phyloP scores from a whole-genome alignment of 2,113 vertebrate species.

The Eptesicus fuscus region DNA sequence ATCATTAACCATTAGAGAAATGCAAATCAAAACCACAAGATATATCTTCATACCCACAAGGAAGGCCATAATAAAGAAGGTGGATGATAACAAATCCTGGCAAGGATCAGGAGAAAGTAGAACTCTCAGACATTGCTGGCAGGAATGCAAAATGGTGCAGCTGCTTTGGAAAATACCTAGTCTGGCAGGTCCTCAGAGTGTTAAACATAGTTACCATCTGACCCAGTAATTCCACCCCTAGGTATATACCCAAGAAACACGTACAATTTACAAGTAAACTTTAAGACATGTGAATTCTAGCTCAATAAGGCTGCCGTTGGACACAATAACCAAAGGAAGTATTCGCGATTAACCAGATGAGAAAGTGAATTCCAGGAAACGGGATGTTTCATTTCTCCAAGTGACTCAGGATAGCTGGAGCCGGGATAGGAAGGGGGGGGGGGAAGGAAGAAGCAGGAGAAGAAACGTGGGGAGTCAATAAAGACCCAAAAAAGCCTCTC shows the following conservation, averaged over 20 bases:
- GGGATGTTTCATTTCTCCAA: background rate
- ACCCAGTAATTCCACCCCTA: background rate
- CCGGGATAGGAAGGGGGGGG: background rate
- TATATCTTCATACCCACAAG: background rate
- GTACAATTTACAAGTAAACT: background rate
- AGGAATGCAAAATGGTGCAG: background rate
- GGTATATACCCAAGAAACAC: background rate
- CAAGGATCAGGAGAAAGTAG: background rate
- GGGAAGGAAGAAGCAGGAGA: background rate
- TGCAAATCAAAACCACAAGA: background rate
- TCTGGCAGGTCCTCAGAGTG: background rate
- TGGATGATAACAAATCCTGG: background rate
- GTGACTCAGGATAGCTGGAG: background rate
- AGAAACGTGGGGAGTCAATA: background rate
- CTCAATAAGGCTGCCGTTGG: background rate
- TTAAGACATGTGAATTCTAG: background rate
- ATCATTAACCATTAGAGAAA: background rate
- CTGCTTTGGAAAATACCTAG: background rate
- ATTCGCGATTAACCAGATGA: background rate
- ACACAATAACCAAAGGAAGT: background rate
- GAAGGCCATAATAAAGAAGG: background rate
- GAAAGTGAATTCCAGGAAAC: background rate
- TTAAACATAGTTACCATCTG: background rate
- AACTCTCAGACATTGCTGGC: background rate
- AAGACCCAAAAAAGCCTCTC: background rate